These are phyloP conservation scores for Drosophila kanekoi DNA, from an alignment of 2,888 invertebrate species.

Conservation along the genomic window DNA sequence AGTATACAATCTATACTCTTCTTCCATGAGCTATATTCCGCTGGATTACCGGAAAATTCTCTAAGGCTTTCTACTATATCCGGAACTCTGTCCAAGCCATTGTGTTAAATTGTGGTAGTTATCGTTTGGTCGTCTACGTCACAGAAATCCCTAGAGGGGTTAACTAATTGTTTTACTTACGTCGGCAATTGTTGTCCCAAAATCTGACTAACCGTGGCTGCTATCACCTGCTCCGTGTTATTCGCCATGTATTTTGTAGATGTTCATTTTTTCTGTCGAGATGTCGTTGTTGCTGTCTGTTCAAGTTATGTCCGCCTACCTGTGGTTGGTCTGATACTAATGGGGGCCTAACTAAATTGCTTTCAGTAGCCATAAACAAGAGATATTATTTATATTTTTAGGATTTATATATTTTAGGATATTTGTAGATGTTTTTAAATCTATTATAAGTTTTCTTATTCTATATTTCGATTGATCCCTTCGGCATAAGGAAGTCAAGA, in stretches of 20 bases:
- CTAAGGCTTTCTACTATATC: background rate
- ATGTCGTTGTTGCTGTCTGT: conserved; percentile 1
- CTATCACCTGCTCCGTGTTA: background rate
- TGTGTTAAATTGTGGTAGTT: background rate
- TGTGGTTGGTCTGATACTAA: background rate
- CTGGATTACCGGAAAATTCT: background rate
- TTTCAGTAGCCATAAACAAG: background rate
- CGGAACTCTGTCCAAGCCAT: conserved; percentile 1
- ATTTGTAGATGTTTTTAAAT: no score
- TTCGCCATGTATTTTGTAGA: background rate
- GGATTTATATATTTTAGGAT: no score
- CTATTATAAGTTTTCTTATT: no score
- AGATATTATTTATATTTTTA: no score
- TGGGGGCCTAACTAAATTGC: background rate
- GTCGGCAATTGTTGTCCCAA: background rate
- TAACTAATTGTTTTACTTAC: background rate
- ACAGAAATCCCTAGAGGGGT: background rate
- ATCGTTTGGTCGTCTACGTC: background rate
- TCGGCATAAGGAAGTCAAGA: no score
- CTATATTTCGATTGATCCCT: no score
- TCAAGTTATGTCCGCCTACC: background rate
- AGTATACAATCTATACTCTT: background rate
- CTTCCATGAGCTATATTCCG: conserved; percentile 3
- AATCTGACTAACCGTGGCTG: background rate
- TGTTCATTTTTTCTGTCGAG: background rate